phyloP scores from a whole-genome alignment of 1,140 invertebrate genomes.

The Apis mellifera region DNA sequence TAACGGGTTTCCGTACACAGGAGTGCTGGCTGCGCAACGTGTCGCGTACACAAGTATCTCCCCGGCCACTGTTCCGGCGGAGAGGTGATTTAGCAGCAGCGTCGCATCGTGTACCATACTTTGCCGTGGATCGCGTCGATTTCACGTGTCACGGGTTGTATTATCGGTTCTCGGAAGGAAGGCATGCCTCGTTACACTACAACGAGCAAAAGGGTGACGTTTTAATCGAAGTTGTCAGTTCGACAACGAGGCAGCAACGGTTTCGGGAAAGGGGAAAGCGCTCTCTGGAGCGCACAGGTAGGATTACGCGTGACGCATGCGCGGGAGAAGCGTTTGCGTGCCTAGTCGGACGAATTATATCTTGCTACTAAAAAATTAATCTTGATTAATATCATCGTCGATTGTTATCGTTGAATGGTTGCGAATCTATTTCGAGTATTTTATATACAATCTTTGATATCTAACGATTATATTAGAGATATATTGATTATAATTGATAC shows the following conservation, averaged over 20 bases:
- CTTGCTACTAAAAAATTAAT: no score
- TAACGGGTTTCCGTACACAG: conserved; percentile 44
- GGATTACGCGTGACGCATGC: neutral
- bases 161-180: conserved; percentile 29
- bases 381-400: no score
- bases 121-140: conserved; percentile 36
- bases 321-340: neutral
- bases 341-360: no score
- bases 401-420: no score
- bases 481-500: no score
- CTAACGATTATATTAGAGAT: no score
- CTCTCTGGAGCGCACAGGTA: no score
- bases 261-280: conserved; percentile 45
- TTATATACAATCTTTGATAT: no score
- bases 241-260: neutral
- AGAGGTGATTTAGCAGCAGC: conserved; percentile 33
- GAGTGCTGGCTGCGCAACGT: neutral
- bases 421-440: no score
- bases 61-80: conserved; percentile 34
- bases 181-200: conserved; percentile 15
- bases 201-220: neutral
- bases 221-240: conserved; percentile 6
- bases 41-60: conserved; percentile 43
- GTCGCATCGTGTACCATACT: neutral
- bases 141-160: conserved; percentile 36